A percentile compares a stretch with the other conserved stretches of the same genome.
phyloP scores from a whole-genome alignment of 2,113 vertebrate species.

The Harpagus bidentatus region DNA sequence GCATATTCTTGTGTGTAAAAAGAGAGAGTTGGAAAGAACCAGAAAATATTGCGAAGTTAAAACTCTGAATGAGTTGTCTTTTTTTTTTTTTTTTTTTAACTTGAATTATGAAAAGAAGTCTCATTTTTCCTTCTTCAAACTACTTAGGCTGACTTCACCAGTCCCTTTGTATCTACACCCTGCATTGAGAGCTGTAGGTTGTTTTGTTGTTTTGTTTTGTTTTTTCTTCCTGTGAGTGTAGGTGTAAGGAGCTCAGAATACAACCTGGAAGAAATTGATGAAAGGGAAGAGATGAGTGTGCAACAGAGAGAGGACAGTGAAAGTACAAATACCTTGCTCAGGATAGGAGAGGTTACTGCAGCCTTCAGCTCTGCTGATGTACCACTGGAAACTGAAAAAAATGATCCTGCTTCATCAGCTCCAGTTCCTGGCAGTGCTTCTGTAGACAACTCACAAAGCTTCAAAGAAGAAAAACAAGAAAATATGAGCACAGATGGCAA shows the following conservation, averaged over 20 bases:
- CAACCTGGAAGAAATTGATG: slow-evolving; percentile 85
- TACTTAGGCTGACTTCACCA: not conserved
- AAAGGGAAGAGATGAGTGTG: slow-evolving; percentile 80
- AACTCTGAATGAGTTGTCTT: not conserved
- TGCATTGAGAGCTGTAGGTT: not conserved
- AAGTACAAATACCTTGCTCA: slow-evolving; percentile 25
- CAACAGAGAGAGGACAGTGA: slow-evolving; percentile 36
- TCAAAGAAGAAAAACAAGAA: slow-evolving; percentile 63
- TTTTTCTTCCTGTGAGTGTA: not conserved
- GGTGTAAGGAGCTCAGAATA: slow-evolving; percentile 66
- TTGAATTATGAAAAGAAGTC: not conserved
- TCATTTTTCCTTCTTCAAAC: not conserved
- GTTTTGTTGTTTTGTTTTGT: not conserved
- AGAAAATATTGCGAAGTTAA: not conserved
- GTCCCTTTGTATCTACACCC: not conserved
- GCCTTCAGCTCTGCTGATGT: slow-evolving; percentile 42
- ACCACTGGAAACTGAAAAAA: slow-evolving; percentile 26
- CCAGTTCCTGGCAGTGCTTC: slow-evolving; percentile 36
- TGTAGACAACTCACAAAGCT: slow-evolving; percentile 45
- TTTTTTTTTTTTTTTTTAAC: not conserved
- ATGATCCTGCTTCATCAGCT: slow-evolving; percentile 26
- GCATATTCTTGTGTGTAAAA: not conserved
- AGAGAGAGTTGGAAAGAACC: not conserved
- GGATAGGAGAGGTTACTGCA: slow-evolving; percentile 57
- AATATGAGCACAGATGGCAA: slow-evolving; percentile 67